Evolutionary conservation across 2,797 vertebrate genomes (phyloP), one percentile per base, ranked within the genome.

Genomic region (Crenichthys baileyi): DNA sequence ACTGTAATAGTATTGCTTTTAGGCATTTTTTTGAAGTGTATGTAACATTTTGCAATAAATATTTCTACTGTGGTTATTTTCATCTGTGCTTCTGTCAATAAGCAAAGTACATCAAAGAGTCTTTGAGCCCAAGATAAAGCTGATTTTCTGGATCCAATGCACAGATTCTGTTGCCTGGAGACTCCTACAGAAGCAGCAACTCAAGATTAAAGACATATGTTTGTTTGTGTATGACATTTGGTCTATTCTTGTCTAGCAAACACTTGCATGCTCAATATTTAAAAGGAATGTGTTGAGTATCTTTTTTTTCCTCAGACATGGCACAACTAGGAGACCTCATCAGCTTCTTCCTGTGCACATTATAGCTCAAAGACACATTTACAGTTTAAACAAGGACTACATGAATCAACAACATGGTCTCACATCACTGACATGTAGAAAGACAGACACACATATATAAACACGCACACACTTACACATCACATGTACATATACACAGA

Each of bases 91-190:
- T 9, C 9, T 7, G 26, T 46, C 22, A 51, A 36, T 81, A 68
- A 50, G 74, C 68, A 78, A 82, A 81, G 22, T 74, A 55, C 68
- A 61, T 31, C 16, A 2, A 85, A 85, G 44, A 63, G 26, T 36
- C 56, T 65, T 73, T 75, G 39, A 79, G 24, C 61, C 39, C 36
- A 44, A 29, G 18, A 26, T 24, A 60, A 41, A 20, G 48, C 70
- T 0, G 0, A 75, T 63, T 72, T 15, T 79, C 89, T 91, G 82
- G 85, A 93, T 88, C 87, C 70, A 90, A 82, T 8, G 61, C 87
- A 88, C 84, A 83, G 81, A 77, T 94, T 94, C 93, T 95, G 94
- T 93, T 94, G 91, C 88, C 91, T 68, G 85, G 92, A 95, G 91
- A 90, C 82, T 36, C 73, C 18, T 26, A 84, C 83, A 91, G 78